phyloP scores from a whole-genome alignment of 2,888 invertebrate genomes.

The Sericinus montela region DNA sequence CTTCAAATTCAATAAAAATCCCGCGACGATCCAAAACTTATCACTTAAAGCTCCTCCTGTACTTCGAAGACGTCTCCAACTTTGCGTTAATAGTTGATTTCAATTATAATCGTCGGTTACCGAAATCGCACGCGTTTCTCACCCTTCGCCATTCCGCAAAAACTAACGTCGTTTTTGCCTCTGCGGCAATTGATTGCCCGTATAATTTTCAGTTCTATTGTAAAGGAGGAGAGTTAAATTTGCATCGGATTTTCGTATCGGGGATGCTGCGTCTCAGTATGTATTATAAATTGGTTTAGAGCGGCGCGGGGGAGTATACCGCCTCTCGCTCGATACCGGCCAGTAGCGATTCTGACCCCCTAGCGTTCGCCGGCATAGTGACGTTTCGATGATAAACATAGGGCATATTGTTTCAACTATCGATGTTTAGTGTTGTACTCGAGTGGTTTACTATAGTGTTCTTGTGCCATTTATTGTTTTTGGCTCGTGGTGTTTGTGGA shows the following conservation, averaged over 20 bases:
- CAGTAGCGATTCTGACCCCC: slow-evolving; percentile 57
- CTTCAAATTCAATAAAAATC: slow-evolving; percentile 25
- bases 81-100: slow-evolving; percentile 40
- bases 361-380: slow-evolving; percentile 39
- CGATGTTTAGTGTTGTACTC: slow-evolving; percentile 26
- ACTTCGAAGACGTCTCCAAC: slow-evolving; percentile 27
- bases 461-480: slow-evolving; percentile 23
- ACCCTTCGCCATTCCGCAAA: slow-evolving; percentile 69
- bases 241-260: slow-evolving; percentile 32
- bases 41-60: slow-evolving; percentile 20
- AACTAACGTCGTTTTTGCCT: slow-evolving; percentile 69
- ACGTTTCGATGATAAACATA: slow-evolving; percentile 31
- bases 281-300: slow-evolving; percentile 80
- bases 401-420: slow-evolving; percentile 22
- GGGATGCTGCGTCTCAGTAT: slow-evolving; percentile 78
- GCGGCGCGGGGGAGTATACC: slow-evolving; percentile 62
- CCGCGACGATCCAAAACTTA: not conserved
- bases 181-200: slow-evolving; percentile 57
- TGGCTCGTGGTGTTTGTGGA: slow-evolving; percentile 26
- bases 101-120: slow-evolving; percentile 53
- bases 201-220: slow-evolving; percentile 31
- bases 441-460: slow-evolving; percentile 22
- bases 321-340: slow-evolving; percentile 67
- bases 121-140: slow-evolving; percentile 68
- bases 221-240: slow-evolving; percentile 33